Percentiles rank a stretch among this genome's conserved stretches.
These are phyloP conservation scores for Lepidothrix coronata DNA, from an alignment of 2,113 vertebrate genomes.

Conservation along the genomic window DNA sequence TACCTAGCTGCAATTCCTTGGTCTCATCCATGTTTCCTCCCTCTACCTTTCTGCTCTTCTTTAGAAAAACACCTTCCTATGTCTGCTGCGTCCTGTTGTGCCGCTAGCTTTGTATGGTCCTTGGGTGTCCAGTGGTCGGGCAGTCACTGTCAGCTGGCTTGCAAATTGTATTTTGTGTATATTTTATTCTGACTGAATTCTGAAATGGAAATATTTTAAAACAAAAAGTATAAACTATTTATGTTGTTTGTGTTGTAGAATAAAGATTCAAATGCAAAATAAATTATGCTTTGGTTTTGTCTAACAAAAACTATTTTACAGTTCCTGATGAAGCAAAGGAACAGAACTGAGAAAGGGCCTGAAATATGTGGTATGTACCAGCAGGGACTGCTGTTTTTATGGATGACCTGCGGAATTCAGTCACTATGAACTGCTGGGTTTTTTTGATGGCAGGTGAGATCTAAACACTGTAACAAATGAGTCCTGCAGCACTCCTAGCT, in stretches of 20 bases:
- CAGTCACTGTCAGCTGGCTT: slow-evolving; percentile 72
- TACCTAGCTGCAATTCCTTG: neutral
- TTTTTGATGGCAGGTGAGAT: neutral
- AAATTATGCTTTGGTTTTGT: neutral
- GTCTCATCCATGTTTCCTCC: neutral
- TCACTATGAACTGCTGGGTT: neutral
- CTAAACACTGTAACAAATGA: neutral
- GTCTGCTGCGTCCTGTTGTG: slow-evolving; percentile 6
- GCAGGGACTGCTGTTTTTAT: neutral
- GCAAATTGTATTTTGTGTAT: slow-evolving; percentile 79
- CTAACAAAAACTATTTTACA: neutral
- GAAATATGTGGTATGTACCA: neutral
- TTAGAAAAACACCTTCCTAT: neutral
- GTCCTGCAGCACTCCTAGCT: neutral
- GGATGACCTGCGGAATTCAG: neutral
- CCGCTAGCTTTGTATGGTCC: slow-evolving; percentile 63
- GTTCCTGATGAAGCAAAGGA: neutral
- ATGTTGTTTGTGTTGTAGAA: slow-evolving; percentile 86
- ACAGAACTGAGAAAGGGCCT: neutral
- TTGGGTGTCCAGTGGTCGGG: slow-evolving; percentile 61
- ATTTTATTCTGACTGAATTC: slow-evolving; percentile 78
- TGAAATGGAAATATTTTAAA: slow-evolving; percentile 82
- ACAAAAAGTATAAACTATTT: slow-evolving; percentile 73
- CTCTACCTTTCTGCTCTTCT: slow-evolving; percentile 4
- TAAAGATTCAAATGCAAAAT: slow-evolving; percentile 77